Evolutionary conservation across 1,140 invertebrate genomes (phyloP), one percentile per base, ranked within the genome.

Genomic region (Ooceraea biroi): DNA sequence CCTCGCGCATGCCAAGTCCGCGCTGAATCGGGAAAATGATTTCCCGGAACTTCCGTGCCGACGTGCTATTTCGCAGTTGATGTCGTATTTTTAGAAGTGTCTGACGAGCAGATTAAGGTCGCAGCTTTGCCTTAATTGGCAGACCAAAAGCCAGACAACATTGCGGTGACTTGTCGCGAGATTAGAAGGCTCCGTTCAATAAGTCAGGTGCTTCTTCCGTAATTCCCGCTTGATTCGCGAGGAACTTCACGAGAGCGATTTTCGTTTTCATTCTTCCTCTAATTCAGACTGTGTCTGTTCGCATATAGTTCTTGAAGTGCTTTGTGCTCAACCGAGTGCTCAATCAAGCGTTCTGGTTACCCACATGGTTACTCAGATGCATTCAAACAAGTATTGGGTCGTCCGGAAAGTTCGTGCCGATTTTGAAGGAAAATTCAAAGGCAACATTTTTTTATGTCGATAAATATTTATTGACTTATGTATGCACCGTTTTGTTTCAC

Each of bases 51-150:
- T 60, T 46, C 8, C 41, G 22, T 27, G 7, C 14, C 19, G 5
- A 8, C 7, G 25, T 22, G 14, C 10, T n/a, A 12, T 60, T 74
- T 36, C 22, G 36, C 19, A 22, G n/a, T 41, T 12, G 3, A n/a
- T 12, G 19, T 57, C 10, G 1, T 19, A 46, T 48, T 74, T 19
- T 48, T 22, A 14, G n/a, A 73, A 44, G 8, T 58, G 22, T 36
- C 10, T 46, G 10, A 22, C 5, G 19, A n/a, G 17, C 14, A 0
- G 19, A 55, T 58, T 44, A 44, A 58, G 10, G 11, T 5, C 30
- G 22, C 14, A 48, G 41, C 44, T 61, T 74, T 3, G 3, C 0
- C 14, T 76, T 76, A 76, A 76, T 76, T 61, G 25, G 1, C 58
- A 17, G n/a, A 61, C 14, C 12, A 50, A 25, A 61, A 63, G 30